Conservation (phyloP, 2,888 invertebrate genomes). For the Aphidius colemani region DNA sequence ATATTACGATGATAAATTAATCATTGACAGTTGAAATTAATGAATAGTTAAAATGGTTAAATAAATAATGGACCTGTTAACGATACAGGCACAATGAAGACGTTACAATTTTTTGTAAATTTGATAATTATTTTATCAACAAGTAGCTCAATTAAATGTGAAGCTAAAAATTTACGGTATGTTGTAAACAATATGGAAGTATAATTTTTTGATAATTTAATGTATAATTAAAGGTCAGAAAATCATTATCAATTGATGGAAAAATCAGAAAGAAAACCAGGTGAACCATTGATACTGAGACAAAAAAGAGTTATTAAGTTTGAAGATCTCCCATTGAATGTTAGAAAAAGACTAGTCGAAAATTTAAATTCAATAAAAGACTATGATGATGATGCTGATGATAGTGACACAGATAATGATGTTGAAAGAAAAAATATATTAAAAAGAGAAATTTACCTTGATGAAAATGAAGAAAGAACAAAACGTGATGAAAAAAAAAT, state of each 20-base stretch:
- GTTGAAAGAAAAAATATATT: neutral
- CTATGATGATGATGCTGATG: conserved; percentile 16
- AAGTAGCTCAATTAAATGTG: too few species aligned
- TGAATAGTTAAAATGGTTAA: too few species aligned
- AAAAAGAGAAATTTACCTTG: neutral
- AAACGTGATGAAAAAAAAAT: conserved; percentile 3
- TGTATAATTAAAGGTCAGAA: neutral
- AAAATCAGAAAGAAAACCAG: neutral
- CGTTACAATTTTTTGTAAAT: too few species aligned
- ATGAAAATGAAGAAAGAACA: conserved; percentile 5
- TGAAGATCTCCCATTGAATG: conserved; percentile 14
- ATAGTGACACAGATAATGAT: neutral
- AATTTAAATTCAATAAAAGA: conserved; percentile 20
- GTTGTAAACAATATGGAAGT: neutral
- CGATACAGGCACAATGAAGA: too few species aligned
- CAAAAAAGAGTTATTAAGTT: conserved; percentile 13
- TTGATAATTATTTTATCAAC: too few species aligned
- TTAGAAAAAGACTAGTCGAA: conserved; percentile 14
- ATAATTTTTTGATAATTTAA: neutral
- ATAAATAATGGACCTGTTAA: too few species aligned
- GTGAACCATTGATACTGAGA: conserved; percentile 1
- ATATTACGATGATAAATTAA: too few species aligned
- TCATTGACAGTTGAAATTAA: too few species aligned
- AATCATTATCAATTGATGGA: neutral
- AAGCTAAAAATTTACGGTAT: too few species aligned